These are phyloP conservation scores for Drosophila vallismaia DNA, from an alignment of 2,888 invertebrate species.

Conservation along the genomic window DNA sequence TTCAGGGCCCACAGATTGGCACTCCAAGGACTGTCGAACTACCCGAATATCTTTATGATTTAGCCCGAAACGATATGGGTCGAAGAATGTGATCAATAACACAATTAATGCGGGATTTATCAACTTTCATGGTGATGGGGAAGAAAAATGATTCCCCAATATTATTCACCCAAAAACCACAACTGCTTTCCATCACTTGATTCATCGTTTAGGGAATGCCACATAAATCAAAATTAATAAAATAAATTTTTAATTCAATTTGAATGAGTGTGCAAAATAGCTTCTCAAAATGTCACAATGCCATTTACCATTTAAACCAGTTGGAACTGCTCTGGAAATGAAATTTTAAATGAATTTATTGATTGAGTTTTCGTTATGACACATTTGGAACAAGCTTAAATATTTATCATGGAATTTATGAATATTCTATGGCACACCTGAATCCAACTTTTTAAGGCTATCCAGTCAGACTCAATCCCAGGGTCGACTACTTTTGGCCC, in stretches of 20 bases:
- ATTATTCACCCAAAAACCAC: too few species aligned
- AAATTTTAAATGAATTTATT: constrained; percentile 17
- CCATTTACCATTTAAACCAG: constrained; percentile 33
- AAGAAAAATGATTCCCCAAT: too few species aligned
- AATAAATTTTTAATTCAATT: constrained; percentile 67
- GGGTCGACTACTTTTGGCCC: constrained; percentile 36
- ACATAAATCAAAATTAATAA: constrained; percentile 52
- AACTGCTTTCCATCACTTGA: constrained; percentile 1
- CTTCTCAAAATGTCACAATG: constrained; percentile 37
- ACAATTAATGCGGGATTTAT: constrained; percentile 22
- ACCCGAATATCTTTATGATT: constrained; percentile 29
- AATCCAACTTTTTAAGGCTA: background rate
- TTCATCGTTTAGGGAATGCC: constrained; percentile 32
- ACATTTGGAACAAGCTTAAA: constrained; percentile 7
- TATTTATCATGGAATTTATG: background rate
- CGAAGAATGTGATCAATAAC: constrained; percentile 22
- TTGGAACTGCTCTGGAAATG: constrained; percentile 15
- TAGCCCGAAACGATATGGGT: constrained; percentile 7
- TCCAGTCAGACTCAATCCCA: constrained; percentile 10
- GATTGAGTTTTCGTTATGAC: constrained; percentile 5
- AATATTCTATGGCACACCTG: background rate
- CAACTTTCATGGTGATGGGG: constrained; percentile 33
- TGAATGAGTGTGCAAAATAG: constrained; percentile 54
- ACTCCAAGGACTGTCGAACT: constrained; percentile 22
- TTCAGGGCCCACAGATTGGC: constrained; percentile 23